These are phyloP conservation scores for Gymnothorax reevesii DNA, from an alignment of 2,797 vertebrate genomes.

Conservation along the genomic window DNA sequence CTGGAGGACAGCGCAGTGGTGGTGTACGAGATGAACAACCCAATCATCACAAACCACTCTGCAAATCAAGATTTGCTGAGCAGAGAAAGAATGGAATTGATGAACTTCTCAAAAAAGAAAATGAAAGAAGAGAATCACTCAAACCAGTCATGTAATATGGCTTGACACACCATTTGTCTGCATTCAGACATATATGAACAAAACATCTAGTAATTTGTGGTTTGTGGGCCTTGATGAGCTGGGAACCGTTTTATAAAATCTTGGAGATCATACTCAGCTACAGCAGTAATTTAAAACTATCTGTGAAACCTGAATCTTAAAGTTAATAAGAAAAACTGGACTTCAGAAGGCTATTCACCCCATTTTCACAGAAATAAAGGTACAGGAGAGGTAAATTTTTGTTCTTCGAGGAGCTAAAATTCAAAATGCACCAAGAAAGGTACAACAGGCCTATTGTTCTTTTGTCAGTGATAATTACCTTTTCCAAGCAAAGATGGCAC, in stretches of 20 bases:
- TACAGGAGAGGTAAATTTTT: too few species aligned
- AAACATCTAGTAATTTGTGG: neutral
- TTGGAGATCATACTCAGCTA: neutral
- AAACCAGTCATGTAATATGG: neutral
- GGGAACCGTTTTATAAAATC: neutral
- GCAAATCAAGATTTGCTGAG: neutral
- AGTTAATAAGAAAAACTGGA: neutral
- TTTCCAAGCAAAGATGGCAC: too few species aligned
- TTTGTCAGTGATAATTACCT: too few species aligned
- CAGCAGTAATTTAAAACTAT: neutral
- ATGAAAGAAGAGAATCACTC: neutral
- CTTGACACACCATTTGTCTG: slow-evolving; percentile 9
- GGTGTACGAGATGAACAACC: neutral
- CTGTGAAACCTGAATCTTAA: neutral
- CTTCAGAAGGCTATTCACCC: neutral
- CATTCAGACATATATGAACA: neutral
- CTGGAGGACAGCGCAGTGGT: neutral
- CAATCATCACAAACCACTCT: neutral
- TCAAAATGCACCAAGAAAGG: too few species aligned
- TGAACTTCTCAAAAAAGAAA: neutral
- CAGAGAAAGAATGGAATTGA: neutral
- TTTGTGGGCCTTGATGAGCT: neutral
- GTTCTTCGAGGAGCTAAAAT: too few species aligned
- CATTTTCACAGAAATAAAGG: too few species aligned
- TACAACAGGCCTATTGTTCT: too few species aligned